A percentile compares a stretch with the other conserved stretches of the same genome.
Conservation (phyloP, 2,888 invertebrate species). For the Tenthredo livida region DNA sequence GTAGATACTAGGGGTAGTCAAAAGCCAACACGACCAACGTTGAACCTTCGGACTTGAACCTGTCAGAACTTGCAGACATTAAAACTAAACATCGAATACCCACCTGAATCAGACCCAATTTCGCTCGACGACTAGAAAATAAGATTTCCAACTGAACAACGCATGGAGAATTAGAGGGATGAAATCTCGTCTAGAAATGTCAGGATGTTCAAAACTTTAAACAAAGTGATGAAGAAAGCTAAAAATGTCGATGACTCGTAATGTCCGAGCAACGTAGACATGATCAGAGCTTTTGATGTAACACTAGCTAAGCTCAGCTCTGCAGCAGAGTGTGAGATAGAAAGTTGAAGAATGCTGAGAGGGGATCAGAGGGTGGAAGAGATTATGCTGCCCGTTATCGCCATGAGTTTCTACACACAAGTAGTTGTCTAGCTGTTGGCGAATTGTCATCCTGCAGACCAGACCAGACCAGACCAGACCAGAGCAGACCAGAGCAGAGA, state of each 20-base stretch:
- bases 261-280: not conserved
- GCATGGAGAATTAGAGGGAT: not conserved
- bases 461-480: slow-evolving; percentile 55
- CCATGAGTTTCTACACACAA: slow-evolving; percentile 67
- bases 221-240: not conserved
- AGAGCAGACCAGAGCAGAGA: not conserved
- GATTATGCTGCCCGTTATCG: slow-evolving; percentile 66
- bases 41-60: not conserved
- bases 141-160: not conserved
- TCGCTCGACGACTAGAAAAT: not conserved
- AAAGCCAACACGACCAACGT: slow-evolving; percentile 7
- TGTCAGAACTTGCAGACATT: slow-evolving; percentile 8
- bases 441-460: slow-evolving; percentile 64
- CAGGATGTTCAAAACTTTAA: not conserved
- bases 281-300: not conserved
- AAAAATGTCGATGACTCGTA: too few relatives aligned
- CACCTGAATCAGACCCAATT: not conserved
- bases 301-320: not conserved
- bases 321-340: slow-evolving; percentile 39
- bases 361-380: slow-evolving; percentile 52
- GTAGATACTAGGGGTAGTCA: not conserved
- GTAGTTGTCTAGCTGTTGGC: slow-evolving; percentile 68
- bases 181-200: not conserved
- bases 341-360: slow-evolving; percentile 46
- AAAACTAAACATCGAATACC: slow-evolving; percentile 3